These are phyloP conservation scores for Aptenodytes forsteri DNA, from an alignment of 2,113 vertebrate species.

Conservation along the genomic window DNA sequence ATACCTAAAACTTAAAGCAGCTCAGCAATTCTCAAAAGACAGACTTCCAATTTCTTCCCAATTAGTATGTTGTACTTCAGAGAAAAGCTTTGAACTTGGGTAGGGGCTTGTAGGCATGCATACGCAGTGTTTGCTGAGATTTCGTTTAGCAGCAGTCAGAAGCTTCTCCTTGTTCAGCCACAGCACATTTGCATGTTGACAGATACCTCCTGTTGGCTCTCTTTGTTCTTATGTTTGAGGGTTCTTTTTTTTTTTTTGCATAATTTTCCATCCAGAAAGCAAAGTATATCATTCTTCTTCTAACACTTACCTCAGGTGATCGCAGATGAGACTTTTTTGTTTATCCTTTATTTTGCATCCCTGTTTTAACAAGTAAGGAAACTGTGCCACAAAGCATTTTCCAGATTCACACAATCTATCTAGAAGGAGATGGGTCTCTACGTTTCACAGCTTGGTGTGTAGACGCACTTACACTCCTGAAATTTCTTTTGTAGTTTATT, in stretches of 20 bases:
- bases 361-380: neutral
- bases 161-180: neutral
- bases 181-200: conserved; percentile 7
- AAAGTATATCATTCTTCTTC: neutral
- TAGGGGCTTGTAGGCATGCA: neutral
- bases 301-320: neutral
- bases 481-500: conserved; percentile 11
- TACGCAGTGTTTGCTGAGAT: rapidly evolving
- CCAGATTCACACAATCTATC: neutral
- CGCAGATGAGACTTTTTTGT: neutral
- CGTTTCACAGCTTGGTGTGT: neutral
- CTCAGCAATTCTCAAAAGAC: neutral
- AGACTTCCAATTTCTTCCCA: neutral
- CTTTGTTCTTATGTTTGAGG: neutral
- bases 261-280: neutral
- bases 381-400: neutral
- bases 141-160: neutral
- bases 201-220: neutral
- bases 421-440: neutral
- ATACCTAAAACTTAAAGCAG: neutral
- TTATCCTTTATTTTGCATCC: neutral
- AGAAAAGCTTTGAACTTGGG: neutral
- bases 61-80: neutral
- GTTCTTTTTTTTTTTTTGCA: neutral
- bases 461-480: neutral